phyloP scores from a whole-genome alignment of 2,888 invertebrate species.

The Rhaphigaster nebulosa region DNA sequence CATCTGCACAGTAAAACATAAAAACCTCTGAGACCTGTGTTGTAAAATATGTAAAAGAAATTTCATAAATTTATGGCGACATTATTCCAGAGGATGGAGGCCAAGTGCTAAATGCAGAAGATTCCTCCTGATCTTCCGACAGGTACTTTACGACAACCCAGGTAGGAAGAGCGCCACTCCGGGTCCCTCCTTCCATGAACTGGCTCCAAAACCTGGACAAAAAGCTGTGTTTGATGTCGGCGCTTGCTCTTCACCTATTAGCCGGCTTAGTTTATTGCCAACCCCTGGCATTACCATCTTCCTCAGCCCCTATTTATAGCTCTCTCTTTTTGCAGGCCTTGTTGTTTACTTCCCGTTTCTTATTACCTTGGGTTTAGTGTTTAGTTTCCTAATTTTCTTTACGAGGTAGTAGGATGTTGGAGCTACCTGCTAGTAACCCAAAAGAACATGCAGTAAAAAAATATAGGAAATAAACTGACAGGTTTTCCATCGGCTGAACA shows the following conservation, averaged over 20 bases:
- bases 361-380: background rate
- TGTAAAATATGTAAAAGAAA: background rate
- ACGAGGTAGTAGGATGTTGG: background rate
- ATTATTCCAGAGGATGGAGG: background rate
- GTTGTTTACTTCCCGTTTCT: conserved; percentile 14
- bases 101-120: background rate
- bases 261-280: background rate
- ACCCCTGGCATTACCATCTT: background rate
- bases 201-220: background rate
- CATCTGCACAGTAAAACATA: background rate
- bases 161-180: background rate
- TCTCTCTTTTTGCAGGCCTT: background rate
- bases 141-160: background rate
- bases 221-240: background rate
- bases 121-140: background rate
- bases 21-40: background rate
- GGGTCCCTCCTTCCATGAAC: background rate
- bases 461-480: background rate
- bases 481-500: background rate
- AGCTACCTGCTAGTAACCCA: background rate
- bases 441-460: background rate
- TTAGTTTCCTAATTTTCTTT: conserved; percentile 35
- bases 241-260: background rate
- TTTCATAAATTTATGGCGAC: background rate
- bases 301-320: background rate